Conservation (phyloP, 2,797 vertebrate species). For the Dendrocincla fuliginosa region DNA sequence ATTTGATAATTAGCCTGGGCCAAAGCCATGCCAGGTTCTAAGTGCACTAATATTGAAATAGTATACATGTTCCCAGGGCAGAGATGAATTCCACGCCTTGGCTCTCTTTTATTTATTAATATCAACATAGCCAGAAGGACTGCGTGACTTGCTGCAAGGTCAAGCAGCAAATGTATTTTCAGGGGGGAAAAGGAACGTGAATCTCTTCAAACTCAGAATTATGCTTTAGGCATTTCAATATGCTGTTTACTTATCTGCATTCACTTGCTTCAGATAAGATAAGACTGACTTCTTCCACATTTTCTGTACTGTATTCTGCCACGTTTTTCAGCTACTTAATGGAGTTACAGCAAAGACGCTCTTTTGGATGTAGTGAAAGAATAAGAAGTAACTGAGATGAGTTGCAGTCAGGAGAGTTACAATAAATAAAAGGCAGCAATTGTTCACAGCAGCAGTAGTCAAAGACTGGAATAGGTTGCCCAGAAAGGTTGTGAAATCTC, state of each 20-base stretch:
- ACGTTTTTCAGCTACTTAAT: background rate
- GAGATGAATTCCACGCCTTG: background rate
- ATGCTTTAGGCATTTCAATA: background rate
- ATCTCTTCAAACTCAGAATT: background rate
- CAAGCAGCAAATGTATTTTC: background rate
- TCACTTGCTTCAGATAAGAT: background rate
- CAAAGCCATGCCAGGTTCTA: background rate
- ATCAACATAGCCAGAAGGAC: background rate
- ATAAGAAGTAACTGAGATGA: background rate
- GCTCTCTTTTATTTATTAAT: background rate
- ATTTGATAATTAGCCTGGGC: background rate
- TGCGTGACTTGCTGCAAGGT: background rate
- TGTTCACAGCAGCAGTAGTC: background rate
- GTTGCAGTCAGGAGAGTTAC: background rate
- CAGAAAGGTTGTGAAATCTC: background rate
- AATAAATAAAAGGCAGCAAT: background rate
- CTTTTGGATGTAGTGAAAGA: background rate
- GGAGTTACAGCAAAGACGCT: background rate
- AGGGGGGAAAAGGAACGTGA: background rate
- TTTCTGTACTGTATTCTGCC: background rate
- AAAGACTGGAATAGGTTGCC: background rate
- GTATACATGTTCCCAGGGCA: background rate
- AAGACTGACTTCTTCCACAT: background rate
- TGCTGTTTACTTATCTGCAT: background rate
- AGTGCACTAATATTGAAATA: background rate